These are phyloP conservation scores for Phylloscopus collybita DNA, from an alignment of 2,797 vertebrate genomes.

Conservation along the genomic window DNA sequence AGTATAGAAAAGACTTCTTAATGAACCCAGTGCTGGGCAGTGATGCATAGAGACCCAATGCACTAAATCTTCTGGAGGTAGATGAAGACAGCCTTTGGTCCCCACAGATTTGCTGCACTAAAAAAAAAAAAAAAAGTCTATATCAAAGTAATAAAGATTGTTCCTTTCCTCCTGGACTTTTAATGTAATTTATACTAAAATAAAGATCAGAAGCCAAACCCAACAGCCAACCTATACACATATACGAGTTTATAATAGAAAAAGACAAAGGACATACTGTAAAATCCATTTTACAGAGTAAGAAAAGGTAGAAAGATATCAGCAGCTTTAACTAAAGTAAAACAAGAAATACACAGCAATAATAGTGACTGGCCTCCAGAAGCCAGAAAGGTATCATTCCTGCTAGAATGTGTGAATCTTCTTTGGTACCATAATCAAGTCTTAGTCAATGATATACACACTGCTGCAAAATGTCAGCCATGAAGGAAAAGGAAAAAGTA, in stretches of 20 bases:
- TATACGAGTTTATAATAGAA: neutral
- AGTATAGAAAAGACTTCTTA: neutral
- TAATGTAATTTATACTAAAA: neutral
- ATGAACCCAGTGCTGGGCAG: neutral
- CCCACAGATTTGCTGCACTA: neutral
- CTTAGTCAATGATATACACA: neutral
- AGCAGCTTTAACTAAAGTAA: neutral
- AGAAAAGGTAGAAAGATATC: neutral
- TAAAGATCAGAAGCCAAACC: neutral
- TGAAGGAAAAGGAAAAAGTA: neutral
- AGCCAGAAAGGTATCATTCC: neutral
- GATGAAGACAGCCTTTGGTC: neutral
- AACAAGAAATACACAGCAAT: neutral
- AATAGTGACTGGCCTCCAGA: neutral
- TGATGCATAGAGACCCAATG: neutral
- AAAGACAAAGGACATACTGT: neutral
- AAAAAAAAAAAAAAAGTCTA: neutral
- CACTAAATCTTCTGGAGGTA: neutral
- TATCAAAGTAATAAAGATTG: neutral
- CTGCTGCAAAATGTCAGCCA: neutral
- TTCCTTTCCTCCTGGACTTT: neutral
- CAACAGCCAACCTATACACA: fast-evolving
- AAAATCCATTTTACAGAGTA: neutral
- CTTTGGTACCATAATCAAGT: neutral
- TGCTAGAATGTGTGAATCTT: neutral